These are phyloP conservation scores for Nibea coibor DNA, from an alignment of 2,113 vertebrate species.

Conservation along the genomic window DNA sequence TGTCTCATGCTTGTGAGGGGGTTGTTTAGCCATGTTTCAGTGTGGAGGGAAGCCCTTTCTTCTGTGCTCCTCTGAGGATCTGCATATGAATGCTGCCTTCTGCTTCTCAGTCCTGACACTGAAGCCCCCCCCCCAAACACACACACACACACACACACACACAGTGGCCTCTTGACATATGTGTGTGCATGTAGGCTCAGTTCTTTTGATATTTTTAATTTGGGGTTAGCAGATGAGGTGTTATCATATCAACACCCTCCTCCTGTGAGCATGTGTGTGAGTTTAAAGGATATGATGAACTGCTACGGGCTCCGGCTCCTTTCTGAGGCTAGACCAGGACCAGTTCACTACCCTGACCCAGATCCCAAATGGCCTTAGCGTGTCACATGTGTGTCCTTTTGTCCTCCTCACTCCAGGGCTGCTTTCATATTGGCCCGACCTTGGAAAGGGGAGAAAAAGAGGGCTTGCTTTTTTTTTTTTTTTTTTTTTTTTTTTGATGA, in stretches of 20 bases:
- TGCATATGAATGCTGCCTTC: slow-evolving; percentile 81
- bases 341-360: slow-evolving; percentile 76
- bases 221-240: background rate
- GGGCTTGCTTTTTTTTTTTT: slow-evolving; percentile 12
- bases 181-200: slow-evolving; percentile 7
- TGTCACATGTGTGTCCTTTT: slow-evolving; percentile 76
- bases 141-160: slow-evolving; percentile 6
- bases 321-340: slow-evolving; percentile 58
- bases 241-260: background rate
- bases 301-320: slow-evolving; percentile 38
- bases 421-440: slow-evolving; percentile 67
- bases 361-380: slow-evolving; percentile 72
- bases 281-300: slow-evolving; percentile 30
- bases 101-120: slow-evolving; percentile 62
- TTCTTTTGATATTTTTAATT: background rate
- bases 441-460: slow-evolving; percentile 49
- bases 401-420: slow-evolving; percentile 62
- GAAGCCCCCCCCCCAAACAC: slow-evolving; percentile 10
- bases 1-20: slow-evolving; percentile 20
- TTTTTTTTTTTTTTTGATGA: slow-evolving; percentile 75
- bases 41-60: slow-evolving; percentile 61
- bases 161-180: slow-evolving; percentile 49
- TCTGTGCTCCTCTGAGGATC: slow-evolving; percentile 57
- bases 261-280: slow-evolving; percentile 6
- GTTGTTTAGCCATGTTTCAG: slow-evolving; percentile 49